Conservation (phyloP, 2,888 invertebrate species). For the Iselma pallidipennis region DNA sequence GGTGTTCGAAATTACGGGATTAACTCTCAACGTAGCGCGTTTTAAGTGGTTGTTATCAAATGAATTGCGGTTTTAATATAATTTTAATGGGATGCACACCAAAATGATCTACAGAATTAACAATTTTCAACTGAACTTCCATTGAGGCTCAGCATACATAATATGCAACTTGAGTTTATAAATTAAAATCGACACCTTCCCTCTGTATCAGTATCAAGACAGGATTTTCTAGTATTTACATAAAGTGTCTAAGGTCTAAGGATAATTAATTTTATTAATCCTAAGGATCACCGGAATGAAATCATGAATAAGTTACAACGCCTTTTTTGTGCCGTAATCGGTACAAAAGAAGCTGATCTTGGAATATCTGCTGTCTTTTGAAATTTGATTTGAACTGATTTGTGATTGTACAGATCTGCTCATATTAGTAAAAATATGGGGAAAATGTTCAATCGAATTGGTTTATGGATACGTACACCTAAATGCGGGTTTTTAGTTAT, state of each 20-base stretch:
- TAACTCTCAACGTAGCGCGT: constrained; percentile 31
- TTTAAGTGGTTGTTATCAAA: constrained; percentile 34
- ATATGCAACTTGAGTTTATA: background rate
- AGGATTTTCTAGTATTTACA: background rate
- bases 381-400: too few relatives aligned
- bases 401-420: too few relatives aligned
- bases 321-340: too few relatives aligned
- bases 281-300: too few relatives aligned
- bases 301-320: background rate
- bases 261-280: background rate
- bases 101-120: constrained; percentile 1
- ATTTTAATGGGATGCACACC: constrained; percentile 29
- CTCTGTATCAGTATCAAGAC: background rate
- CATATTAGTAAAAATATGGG: too few relatives aligned
- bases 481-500: too few relatives aligned
- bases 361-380: too few relatives aligned
- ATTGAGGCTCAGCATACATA: background rate
- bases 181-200: background rate
- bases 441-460: too few relatives aligned
- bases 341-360: too few relatives aligned
- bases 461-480: too few relatives aligned
- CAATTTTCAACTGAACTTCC: background rate
- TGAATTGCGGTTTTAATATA: constrained; percentile 36
- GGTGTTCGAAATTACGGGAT: constrained; percentile 37
- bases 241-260: background rate